phyloP scores from a whole-genome alignment of 2,888 invertebrate species.

The Oxytorus armatus region DNA sequence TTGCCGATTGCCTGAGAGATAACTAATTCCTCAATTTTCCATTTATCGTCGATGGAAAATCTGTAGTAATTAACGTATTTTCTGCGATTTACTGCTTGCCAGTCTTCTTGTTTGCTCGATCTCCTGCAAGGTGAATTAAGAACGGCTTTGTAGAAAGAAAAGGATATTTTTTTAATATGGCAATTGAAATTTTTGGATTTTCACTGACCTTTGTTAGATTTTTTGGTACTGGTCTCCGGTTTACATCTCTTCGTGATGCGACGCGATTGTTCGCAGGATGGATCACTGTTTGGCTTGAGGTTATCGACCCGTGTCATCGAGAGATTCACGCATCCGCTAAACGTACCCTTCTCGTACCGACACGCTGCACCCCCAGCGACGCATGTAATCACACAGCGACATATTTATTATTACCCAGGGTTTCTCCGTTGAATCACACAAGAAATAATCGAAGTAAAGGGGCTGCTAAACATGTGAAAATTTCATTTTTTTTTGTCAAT shows the following conservation, averaged over 20 bases:
- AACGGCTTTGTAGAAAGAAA: not conserved
- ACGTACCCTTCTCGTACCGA: constrained; percentile 95
- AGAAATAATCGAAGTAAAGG: too few species aligned
- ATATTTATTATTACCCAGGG: constrained; percentile 65
- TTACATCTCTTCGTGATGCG: constrained; percentile 95
- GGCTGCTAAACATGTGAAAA: not conserved
- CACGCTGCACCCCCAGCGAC: constrained; percentile 87
- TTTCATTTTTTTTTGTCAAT: constrained; percentile 19
- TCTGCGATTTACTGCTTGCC: constrained; percentile 79
- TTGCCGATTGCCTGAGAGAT: constrained; percentile 59
- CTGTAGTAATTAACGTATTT: constrained; percentile 51
- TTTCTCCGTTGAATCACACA: not conserved
- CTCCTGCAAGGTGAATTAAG: constrained; percentile 74
- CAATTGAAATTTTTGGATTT: not conserved
- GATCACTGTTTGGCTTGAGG: constrained; percentile 92
- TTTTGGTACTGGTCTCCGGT: constrained; percentile 79
- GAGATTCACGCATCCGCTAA: constrained; percentile 93
- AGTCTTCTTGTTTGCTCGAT: constrained; percentile 82
- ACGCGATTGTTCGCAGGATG: constrained; percentile 92
- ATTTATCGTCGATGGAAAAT: constrained; percentile 44
- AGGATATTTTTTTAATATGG: not conserved
- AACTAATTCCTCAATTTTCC: constrained; percentile 52
- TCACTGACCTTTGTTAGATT: constrained; percentile 79
- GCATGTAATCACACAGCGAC: constrained; percentile 73
- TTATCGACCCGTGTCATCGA: constrained; percentile 94